Base-by-base conservation (phyloP, 2,888 invertebrate species). In the Idaea aversata region DNA sequence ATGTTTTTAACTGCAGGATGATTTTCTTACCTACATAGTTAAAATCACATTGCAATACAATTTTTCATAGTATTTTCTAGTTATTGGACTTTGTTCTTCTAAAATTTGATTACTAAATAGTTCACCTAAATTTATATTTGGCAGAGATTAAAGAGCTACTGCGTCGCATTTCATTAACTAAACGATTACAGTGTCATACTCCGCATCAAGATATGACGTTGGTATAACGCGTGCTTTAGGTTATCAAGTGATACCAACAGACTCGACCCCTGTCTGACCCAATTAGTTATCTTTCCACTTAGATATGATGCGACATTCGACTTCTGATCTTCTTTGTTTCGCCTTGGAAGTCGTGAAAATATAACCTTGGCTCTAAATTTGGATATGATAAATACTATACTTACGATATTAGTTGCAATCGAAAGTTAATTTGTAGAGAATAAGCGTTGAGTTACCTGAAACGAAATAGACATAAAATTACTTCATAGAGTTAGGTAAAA, bases 201-300 rank as follows among this genome's bases (percentile, higher is more conserved):
- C 63, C 63, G 68, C 75, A 79, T 82, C 77, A 74, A 75, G 74
- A 78, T 78, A 75, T 83, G 85, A 83, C 83, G 84, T 79, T 67
- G 70, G 67, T 67, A 68, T 65, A 76, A 85, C 86, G 85, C 85
- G 85, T 83, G 83, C 77, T 65, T 25, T 76, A 77, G 86, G 86
- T 87, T 91, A 91, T 90, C 90, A 64, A 70, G 65, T 72, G 82
- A 84, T 82, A 78, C 80, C 87, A 83, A 89, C 88, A 89, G 85
- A 86, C 87, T 78, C 82, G 86, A 88, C 89, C 89, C 84, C 74
- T 79, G 82, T 84, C 82, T 85, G 88, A 87, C 90, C 90, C 80
- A 91, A 87, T 91, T 91, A 85, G 75, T 83, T 89, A 89, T 88
- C 88, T 75, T 71, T 72, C 75, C 72, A 75, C 76, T 75, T 81